These are phyloP conservation scores for Penaeus indicus DNA, from an alignment of 1,140 invertebrate genomes.

Conservation along the genomic window DNA sequence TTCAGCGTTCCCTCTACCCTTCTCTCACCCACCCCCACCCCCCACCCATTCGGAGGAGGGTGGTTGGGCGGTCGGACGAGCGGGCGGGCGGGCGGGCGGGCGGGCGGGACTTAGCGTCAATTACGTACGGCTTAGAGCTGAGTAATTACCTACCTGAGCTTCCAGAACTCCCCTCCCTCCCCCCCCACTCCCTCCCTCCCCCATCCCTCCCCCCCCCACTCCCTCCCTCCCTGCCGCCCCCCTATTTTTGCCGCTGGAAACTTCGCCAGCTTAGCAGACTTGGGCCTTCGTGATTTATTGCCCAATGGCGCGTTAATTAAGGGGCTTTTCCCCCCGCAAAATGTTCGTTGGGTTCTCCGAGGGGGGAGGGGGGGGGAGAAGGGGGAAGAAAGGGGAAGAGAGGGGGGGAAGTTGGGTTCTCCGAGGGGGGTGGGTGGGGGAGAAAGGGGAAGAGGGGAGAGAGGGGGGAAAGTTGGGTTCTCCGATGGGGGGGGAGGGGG, in stretches of 20 bases:
- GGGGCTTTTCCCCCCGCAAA: constrained; percentile 55
- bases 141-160: constrained; percentile 57
- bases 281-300: constrained; percentile 57
- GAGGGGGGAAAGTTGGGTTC: not conserved
- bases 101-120: constrained; percentile 52
- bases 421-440: not conserved
- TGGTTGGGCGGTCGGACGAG: no score
- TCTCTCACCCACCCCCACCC: no score
- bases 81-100: not conserved
- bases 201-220: no score
- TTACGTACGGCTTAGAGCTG: constrained; percentile 47
- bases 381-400: not conserved
- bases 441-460: no score
- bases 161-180: constrained; percentile 2
- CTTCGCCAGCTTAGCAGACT: constrained; percentile 53
- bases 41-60: no score
- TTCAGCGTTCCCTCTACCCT: no score
- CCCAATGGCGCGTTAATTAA: constrained; percentile 58
- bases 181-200: no score
- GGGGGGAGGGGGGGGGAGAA: not conserved
- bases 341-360: constrained; percentile 25
- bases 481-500: not conserved
- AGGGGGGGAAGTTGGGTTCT: not conserved
- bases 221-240: no score
- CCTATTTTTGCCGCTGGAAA: constrained; percentile 44